Evolutionary conservation across 2,113 vertebrate genomes (phyloP).

Genomic region (Salminus brasiliensis): DNA sequence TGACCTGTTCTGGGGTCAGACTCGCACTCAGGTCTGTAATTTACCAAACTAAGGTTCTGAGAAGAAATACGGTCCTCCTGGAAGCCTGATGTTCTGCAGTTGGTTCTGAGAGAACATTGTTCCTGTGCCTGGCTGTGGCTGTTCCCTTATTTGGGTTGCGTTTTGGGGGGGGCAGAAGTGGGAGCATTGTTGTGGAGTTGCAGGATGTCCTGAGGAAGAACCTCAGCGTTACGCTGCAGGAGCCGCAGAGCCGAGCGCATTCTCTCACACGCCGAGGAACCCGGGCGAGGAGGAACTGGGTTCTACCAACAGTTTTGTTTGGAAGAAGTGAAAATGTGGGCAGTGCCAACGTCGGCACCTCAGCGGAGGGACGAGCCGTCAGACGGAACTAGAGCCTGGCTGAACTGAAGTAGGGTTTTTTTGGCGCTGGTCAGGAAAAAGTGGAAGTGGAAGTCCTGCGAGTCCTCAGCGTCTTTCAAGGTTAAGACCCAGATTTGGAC

Average conservation of each 20-base stretch:
- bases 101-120: slow-evolving; percentile 53
- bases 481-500: neutral
- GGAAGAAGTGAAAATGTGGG: neutral
- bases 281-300: neutral
- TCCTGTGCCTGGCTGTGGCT: slow-evolving; percentile 61
- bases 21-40: neutral
- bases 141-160: slow-evolving; percentile 79
- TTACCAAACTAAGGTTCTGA: neutral
- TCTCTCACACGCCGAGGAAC: slow-evolving; percentile 52
- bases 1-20: too few species aligned
- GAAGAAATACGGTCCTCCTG: neutral
- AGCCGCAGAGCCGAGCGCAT: slow-evolving; percentile 42
- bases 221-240: slow-evolving; percentile 59
- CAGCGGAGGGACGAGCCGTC: neutral
- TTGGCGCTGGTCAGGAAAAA: slow-evolving; percentile 1
- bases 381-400: slow-evolving; percentile 40
- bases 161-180: slow-evolving; percentile 66
- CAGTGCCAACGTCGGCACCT: neutral
- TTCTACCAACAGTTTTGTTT: neutral
- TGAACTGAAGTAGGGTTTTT: slow-evolving; percentile 30
- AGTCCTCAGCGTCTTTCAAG: neutral
- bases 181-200: slow-evolving; percentile 81
- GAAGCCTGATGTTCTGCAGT: neutral
- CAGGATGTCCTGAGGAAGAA: slow-evolving; percentile 99
- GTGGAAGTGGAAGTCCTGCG: slow-evolving; percentile 20